A percentile compares a stretch with the other conserved stretches of the same genome.
Evolutionary conservation across 1,140 invertebrate species (phyloP).

Genomic region (Eupristina koningsbergeri): DNA sequence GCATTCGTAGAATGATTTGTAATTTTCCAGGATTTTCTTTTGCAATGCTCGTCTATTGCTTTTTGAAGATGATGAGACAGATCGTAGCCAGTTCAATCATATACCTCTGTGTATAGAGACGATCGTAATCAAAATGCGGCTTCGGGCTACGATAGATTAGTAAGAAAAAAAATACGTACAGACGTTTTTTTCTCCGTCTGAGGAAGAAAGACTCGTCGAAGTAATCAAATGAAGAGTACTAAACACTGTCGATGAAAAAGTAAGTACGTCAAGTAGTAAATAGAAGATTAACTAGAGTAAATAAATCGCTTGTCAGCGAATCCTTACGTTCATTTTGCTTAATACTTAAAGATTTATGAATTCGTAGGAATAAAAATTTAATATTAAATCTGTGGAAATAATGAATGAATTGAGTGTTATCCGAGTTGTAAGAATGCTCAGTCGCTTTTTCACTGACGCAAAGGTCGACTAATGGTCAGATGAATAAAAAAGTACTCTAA

Average conservation of each 20-base stretch:
- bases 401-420: background rate
- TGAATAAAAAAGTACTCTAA: background rate
- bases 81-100: slow-evolving; percentile 29
- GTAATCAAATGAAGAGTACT: slow-evolving; percentile 13
- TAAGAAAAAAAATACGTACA: background rate
- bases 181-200: background rate
- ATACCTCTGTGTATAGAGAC: background rate
- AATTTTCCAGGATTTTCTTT: slow-evolving; percentile 44
- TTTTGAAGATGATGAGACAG: slow-evolving; percentile 20
- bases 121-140: slow-evolving; percentile 22
- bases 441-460: background rate
- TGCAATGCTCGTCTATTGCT: background rate
- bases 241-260: background rate
- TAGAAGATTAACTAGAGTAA: background rate
- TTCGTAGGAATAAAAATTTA: too few species aligned
- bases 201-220: background rate
- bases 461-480: background rate
- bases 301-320: background rate
- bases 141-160: background rate
- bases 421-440: background rate
- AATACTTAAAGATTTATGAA: background rate
- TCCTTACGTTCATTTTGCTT: background rate
- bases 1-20: slow-evolving; percentile 1
- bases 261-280: background rate
- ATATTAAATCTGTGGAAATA: too few species aligned